These are phyloP conservation scores for Albula glossodonta DNA, from an alignment of 2,113 vertebrate genomes.

Conservation along the genomic window DNA sequence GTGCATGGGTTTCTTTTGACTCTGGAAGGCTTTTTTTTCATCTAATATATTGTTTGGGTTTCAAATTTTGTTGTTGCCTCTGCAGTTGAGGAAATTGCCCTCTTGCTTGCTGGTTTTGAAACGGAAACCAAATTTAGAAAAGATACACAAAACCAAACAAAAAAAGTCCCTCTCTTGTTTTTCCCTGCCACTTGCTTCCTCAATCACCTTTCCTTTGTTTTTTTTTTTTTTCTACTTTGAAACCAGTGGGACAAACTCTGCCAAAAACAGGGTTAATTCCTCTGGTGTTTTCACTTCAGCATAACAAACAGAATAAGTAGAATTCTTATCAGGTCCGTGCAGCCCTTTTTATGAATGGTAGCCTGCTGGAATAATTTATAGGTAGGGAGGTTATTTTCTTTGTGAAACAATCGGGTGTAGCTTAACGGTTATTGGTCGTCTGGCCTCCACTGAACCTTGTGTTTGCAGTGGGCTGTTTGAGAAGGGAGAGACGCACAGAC, in stretches of 20 bases:
- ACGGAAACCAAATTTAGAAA: conserved; percentile 51
- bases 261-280: conserved; percentile 18
- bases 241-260: background rate
- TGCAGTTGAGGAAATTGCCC: conserved; percentile 57
- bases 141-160: conserved; percentile 18
- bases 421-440: background rate
- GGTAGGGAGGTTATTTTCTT: conserved; percentile 26
- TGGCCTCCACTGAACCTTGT: background rate
- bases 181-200: conserved; percentile 21
- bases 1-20: too few species aligned
- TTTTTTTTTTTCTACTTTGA: background rate
- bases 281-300: conserved; percentile 2
- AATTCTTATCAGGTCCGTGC: conserved; percentile 29
- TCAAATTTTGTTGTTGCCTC: conserved; percentile 49
- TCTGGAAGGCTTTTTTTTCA: conserved; percentile 45
- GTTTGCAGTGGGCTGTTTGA: background rate
- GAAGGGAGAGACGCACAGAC: background rate
- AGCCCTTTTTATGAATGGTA: conserved; percentile 29
- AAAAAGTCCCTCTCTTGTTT: background rate
- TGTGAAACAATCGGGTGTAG: conserved; percentile 1
- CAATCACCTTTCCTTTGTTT: conserved; percentile 35
- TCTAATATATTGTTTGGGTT: conserved; percentile 64
- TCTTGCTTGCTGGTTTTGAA: conserved; percentile 47
- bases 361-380: conserved; percentile 5
- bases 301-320: conserved; percentile 27